Base-by-base conservation (phyloP, 2,888 invertebrate species). In the Protula sp. region DNA sequence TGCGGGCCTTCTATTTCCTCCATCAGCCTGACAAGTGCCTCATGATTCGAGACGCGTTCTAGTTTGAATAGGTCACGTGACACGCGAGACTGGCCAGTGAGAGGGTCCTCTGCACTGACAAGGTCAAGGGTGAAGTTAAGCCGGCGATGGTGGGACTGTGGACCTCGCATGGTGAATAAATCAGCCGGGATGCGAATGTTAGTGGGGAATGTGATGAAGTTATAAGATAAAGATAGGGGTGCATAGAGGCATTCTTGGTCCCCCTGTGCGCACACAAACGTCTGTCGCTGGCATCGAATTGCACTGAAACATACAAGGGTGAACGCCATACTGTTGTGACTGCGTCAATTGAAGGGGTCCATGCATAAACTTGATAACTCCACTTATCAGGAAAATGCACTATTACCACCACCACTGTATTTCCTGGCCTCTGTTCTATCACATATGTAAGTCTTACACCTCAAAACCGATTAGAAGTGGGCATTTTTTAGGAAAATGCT, bases 171-270 rank as follows among this genome's bases (percentile, higher is more conserved):
- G 5, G 91, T 91, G 81, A 97, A 95, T 5, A 97, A 84, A 58
- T 91, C 89, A 63, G 82, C 74, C 1, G 83, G 71, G 28, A 83
- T 75, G 59, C 79, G 77, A 52, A 83, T 78, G 27, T 74, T 74
- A 28, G 93, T 90, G 0, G 92, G 90, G 73, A 98, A 88, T 0
- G 94, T 91, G 70, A 98, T 90, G 81, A 92, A 97, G 82, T 95
- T 94, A 84, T 89, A 94, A 31, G 92, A 92, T 77, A 90, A 90
- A 56, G 91, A 89, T 52, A 91, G 87, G 0, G 97, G 94, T 72
- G 87, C 87, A 52, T 86, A 86, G 57, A 88, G 84, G 72, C 97
- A 97, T 29, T 86, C 84, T 71, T 84, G 81, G 78, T 91, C 90
- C n/a, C 87, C 85, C 28, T 86, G 83, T 47, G 86, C 86, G 75